phyloP scores from a whole-genome alignment of 1,140 invertebrate genomes.

The Teleogryllus occipitalis region DNA sequence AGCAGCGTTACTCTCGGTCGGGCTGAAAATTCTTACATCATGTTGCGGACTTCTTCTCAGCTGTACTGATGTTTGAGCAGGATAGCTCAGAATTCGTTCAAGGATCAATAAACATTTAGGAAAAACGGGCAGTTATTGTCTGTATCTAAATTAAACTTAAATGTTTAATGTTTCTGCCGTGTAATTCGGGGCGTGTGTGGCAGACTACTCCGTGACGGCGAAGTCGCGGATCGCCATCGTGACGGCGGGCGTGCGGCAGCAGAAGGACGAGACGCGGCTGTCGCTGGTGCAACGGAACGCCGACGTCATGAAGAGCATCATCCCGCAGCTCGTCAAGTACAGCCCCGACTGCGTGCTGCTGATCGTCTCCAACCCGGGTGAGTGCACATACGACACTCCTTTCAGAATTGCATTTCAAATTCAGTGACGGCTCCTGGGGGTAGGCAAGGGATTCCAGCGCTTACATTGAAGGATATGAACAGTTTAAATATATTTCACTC shows the following conservation, averaged over 20 bases:
- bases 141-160: not conserved
- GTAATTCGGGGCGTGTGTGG: not conserved
- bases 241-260: slow-evolving; percentile 47
- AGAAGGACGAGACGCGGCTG: slow-evolving; percentile 46
- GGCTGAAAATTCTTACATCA: too few relatives aligned
- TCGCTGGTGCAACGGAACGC: slow-evolving; percentile 48
- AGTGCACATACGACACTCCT: not conserved
- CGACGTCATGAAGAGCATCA: slow-evolving; percentile 50
- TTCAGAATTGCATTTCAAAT: not conserved
- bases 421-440: too few relatives aligned
- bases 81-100: too few relatives aligned
- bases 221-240: slow-evolving; percentile 51
- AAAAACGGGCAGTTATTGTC: too few relatives aligned
- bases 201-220: slow-evolving; percentile 47
- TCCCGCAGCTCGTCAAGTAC: slow-evolving; percentile 45
- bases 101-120: too few relatives aligned
- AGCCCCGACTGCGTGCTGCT: slow-evolving; percentile 51
- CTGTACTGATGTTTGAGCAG: too few relatives aligned
- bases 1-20: too few relatives aligned
- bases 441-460: too few relatives aligned
- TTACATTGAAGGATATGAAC: too few relatives aligned
- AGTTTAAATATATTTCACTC: too few relatives aligned
- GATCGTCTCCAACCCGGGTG: slow-evolving; percentile 53
- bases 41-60: too few relatives aligned
- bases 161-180: not conserved